phyloP scores from a whole-genome alignment of 2,888 invertebrate genomes.

The Uloborus plumipes region DNA sequence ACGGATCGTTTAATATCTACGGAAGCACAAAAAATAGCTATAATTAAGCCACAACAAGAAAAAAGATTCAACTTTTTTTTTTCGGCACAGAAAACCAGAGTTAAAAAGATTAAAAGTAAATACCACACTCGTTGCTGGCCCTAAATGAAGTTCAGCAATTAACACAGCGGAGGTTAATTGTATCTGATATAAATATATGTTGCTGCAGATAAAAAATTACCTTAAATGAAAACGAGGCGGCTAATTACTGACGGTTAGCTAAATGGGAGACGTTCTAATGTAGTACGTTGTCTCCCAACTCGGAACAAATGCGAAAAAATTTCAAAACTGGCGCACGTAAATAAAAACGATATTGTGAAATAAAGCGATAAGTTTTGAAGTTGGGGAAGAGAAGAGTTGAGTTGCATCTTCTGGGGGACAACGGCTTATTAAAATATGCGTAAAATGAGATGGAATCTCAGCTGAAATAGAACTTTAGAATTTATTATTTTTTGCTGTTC shows the following conservation, averaged over 20 bases:
- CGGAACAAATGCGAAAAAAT: neutral
- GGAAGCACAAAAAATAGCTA: neutral
- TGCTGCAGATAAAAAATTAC: conserved; percentile 6
- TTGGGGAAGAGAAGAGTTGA: too few relatives aligned
- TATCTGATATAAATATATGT: conserved; percentile 23
- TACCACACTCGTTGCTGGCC: neutral
- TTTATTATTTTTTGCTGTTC: too few relatives aligned
- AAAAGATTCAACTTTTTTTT: conserved; percentile 1
- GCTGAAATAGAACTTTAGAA: too few relatives aligned
- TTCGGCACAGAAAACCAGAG: neutral
- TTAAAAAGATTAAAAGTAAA: conserved; percentile 22
- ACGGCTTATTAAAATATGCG: too few relatives aligned
- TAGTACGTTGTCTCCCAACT: neutral
- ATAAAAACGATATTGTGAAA: conserved; percentile 4
- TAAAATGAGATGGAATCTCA: too few relatives aligned
- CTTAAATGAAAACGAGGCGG: conserved; percentile 13
- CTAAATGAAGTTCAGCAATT: conserved; percentile 51
- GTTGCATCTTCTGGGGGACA: too few relatives aligned
- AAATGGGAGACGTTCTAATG: conserved; percentile 11
- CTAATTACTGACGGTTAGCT: conserved; percentile 26
- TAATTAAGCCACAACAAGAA: conserved; percentile 25
- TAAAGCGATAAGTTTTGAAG: neutral
- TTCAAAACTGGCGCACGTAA: neutral
- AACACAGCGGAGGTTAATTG: conserved; percentile 32
- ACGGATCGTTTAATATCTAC: conserved; percentile 6